Evolutionary conservation across 2,113 vertebrate genomes (phyloP).

Genomic region (Geothlypis trichas): DNA sequence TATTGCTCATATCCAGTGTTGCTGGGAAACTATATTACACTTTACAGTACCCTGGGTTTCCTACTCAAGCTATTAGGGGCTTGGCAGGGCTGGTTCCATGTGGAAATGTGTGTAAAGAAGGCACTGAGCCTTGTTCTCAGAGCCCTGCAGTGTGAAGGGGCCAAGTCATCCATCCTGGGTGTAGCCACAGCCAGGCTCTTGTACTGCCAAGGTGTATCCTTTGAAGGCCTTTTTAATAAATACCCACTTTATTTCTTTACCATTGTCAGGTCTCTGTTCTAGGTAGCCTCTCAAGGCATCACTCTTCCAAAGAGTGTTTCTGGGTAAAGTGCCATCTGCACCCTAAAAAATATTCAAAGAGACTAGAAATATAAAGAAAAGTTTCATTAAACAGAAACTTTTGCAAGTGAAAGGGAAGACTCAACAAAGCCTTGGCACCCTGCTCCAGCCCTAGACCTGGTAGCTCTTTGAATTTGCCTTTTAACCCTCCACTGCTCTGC

Average conservation of each 20-base stretch:
- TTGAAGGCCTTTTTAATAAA: neutral
- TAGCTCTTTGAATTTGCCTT: neutral
- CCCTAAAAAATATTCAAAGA: neutral
- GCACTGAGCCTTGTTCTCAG: neutral
- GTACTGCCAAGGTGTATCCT: neutral
- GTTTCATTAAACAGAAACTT: neutral
- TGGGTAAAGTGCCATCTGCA: neutral
- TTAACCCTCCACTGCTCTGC: neutral
- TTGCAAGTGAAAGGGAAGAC: neutral
- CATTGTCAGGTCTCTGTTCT: neutral
- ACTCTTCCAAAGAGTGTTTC: neutral
- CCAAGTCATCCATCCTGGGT: neutral
- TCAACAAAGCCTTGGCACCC: neutral
- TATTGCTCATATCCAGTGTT: neutral
- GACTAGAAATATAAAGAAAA: neutral
- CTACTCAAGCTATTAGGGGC: neutral
- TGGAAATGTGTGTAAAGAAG: neutral
- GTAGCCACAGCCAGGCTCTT: neutral
- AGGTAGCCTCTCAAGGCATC: neutral
- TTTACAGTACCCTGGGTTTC: neutral
- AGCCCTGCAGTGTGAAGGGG: neutral
- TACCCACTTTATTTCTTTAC: neutral
- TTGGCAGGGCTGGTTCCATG: neutral
- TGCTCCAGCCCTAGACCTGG: fast-evolving
- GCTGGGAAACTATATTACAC: neutral